These are phyloP conservation scores for Ochropleura plecta DNA, from an alignment of 2,888 invertebrate genomes.

Conservation along the genomic window DNA sequence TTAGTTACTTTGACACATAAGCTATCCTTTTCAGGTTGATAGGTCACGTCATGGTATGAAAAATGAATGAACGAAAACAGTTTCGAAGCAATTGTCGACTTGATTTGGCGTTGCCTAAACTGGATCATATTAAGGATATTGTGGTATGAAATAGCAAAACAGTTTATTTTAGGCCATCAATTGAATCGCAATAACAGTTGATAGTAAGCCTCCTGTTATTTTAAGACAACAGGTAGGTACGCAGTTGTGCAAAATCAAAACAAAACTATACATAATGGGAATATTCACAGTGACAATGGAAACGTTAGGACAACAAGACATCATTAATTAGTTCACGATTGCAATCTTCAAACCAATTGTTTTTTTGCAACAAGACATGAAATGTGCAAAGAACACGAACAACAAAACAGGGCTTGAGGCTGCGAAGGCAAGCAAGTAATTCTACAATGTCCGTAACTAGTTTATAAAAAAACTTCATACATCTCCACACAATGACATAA, in stretches of 20 bases:
- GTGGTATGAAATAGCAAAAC: no score
- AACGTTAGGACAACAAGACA: slow-evolving; percentile 8
- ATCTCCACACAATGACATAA: slow-evolving; percentile 48
- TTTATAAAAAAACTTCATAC: slow-evolving; percentile 44
- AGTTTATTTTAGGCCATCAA: no score
- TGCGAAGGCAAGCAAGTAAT: slow-evolving; percentile 46
- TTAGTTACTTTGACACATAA: no score
- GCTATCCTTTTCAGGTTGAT: no score
- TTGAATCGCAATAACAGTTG: no score
- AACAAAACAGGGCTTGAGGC: slow-evolving; percentile 33
- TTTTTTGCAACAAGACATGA: slow-evolving; percentile 43
- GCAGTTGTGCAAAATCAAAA: background rate
- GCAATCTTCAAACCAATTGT: slow-evolving; percentile 49
- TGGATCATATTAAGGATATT: no score
- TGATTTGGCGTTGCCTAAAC: no score
- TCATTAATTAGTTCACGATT: slow-evolving; percentile 46
- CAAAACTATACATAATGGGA: slow-evolving; percentile 9
- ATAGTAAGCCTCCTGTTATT: no score
- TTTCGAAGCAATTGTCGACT: no score
- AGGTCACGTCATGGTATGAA: no score
- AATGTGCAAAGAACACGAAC: slow-evolving; percentile 45
- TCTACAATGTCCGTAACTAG: slow-evolving; percentile 35
- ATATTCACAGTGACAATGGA: slow-evolving; percentile 26
- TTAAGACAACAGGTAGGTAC: background rate
- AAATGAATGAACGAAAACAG: no score